phyloP scores from a whole-genome alignment of 2,113 vertebrate species.

The Pomatostomus ruficeps region DNA sequence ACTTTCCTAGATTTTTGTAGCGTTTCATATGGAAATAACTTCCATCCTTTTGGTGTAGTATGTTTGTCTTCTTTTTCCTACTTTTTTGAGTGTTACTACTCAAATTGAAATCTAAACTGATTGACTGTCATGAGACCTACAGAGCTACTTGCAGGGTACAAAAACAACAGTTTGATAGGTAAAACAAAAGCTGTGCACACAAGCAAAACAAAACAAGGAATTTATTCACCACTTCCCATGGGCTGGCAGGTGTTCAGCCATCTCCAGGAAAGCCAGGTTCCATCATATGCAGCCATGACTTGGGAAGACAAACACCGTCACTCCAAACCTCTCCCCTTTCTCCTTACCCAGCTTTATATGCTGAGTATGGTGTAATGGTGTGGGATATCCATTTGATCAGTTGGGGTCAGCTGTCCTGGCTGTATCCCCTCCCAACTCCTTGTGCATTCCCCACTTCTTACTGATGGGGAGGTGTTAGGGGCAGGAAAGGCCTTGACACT shows the following conservation, averaged over 20 bases:
- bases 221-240: rapidly evolving
- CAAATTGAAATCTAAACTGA: background rate
- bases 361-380: rapidly evolving
- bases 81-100: background rate
- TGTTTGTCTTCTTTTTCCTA: background rate
- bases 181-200: rapidly evolving
- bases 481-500: background rate
- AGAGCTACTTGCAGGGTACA: background rate
- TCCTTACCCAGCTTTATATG: background rate
- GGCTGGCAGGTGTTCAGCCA: background rate
- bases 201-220: background rate
- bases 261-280: background rate
- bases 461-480: background rate
- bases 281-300: rapidly evolving
- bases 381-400: background rate
- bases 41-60: background rate
- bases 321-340: background rate
- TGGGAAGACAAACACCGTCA: background rate
- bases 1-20: background rate
- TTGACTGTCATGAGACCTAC: background rate
- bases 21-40: background rate
- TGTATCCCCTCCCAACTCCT: rapidly evolving
- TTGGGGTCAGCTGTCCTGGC: background rate
- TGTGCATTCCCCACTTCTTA: rapidly evolving
- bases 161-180: background rate